phyloP scores from a whole-genome alignment of 2,797 vertebrate genomes.

The Bucorvus abyssinicus region DNA sequence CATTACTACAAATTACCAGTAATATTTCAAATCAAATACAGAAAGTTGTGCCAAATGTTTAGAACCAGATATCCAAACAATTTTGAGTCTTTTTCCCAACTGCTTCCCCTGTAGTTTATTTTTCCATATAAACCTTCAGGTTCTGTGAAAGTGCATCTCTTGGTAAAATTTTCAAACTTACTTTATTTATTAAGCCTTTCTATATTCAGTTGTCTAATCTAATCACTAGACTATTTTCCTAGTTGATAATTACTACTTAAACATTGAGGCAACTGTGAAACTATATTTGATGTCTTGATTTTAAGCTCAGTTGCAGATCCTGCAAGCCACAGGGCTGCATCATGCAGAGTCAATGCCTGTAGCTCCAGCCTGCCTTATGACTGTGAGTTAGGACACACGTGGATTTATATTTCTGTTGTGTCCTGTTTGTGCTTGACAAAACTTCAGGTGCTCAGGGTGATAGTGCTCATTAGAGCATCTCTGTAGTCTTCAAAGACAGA shows the following conservation, averaged over 20 bases:
- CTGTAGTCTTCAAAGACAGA: neutral
- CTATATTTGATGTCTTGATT: neutral
- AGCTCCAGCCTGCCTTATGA: neutral
- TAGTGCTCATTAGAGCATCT: neutral
- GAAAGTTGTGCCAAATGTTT: neutral
- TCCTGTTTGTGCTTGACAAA: neutral
- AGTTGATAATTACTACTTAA: neutral
- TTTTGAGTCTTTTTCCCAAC: neutral
- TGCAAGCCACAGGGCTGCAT: neutral
- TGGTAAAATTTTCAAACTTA: neutral
- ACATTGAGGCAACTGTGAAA: neutral
- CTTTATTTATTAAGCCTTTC: neutral
- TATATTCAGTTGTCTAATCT: neutral
- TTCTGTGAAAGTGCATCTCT: neutral
- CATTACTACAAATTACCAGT: slow-evolving; percentile 2
- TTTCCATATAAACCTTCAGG: neutral
- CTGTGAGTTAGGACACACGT: neutral
- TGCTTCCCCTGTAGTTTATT: neutral
- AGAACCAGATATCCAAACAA: slow-evolving; percentile 17
- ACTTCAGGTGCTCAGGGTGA: neutral
- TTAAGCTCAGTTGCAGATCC: neutral
- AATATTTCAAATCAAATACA: neutral
- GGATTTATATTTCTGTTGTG: neutral
- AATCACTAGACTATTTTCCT: neutral
- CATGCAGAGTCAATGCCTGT: fast-evolving